Base-by-base conservation (phyloP, 53 echinoderm and acorn worm genomes). In the Patiria pectinifera region DNA sequence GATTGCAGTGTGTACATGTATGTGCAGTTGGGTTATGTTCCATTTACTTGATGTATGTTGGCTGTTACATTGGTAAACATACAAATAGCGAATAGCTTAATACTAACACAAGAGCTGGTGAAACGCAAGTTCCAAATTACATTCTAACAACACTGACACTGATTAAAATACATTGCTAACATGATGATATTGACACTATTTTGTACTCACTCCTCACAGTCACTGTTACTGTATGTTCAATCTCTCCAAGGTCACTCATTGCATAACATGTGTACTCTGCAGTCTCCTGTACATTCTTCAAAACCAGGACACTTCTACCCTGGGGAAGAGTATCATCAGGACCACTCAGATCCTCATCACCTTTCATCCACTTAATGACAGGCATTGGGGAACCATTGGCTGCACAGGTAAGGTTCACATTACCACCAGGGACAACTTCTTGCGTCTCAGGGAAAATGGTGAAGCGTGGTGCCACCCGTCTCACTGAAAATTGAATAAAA, bases 361-460 rank as follows among this genome's bases (percentile, higher is more conserved):
- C 91, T 45, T 94, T 91, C 18, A 77, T 94, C 95, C 95, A 95
- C 48, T 95, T 89, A 25, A 95, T 93, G 45, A 90, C 69, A 6
- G 95, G 95, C 95, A 95, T 85, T 22, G 95, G 95, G 47, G 95
- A 92, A 45, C 95, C 95, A 69, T 87, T 93, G 9, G 95, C 95
- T n/a, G 90, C 93, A 22, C 95, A 95, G 44, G 93, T 95, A 45
- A 95, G 74, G 44, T 77, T 84, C 44, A 93, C 95, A 85, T 58
- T 91, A 23, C 93, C 92, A n/a, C 93, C 93, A 8, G 95, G 95
- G 6, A 93, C 89, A 43, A 95, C 91, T 81, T 95, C 95, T 80
- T 93, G 82, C 82, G 93, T 78, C 12, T 23, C 13, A 2, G 97
- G 95, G 18, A 69, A 21, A 77, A 95, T 92, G 45, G 95, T 93